Percentiles rank a stretch among this genome's conserved stretches.
These are phyloP conservation scores for Molossus molossus DNA, from an alignment of 2,797 vertebrate species.

Conservation along the genomic window DNA sequence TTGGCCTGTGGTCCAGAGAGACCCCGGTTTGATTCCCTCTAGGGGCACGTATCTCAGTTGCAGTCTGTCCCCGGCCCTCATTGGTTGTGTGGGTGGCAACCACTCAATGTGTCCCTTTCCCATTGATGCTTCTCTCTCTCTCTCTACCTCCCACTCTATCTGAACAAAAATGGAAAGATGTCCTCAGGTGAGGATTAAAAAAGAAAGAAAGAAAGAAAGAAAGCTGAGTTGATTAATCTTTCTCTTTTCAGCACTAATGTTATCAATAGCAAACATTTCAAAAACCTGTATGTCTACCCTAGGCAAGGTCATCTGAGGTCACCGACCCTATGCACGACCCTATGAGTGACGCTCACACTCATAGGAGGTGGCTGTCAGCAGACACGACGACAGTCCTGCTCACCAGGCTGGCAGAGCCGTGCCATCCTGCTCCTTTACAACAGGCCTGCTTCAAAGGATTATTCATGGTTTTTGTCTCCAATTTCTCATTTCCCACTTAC, in stretches of 20 bases:
- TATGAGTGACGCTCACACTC: not conserved
- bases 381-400: not conserved
- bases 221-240: not conserved
- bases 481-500: not conserved
- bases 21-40: too few relatives aligned
- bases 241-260: not conserved
- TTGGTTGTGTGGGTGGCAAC: too few relatives aligned
- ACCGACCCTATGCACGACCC: not conserved
- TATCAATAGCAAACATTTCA: conserved; percentile 43
- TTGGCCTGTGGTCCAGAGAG: too few relatives aligned
- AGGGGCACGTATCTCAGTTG: too few relatives aligned
- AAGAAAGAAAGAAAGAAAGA: not conserved
- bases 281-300: not conserved
- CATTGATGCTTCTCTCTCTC: too few relatives aligned
- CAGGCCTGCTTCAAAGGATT: not conserved
- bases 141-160: too few relatives aligned
- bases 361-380: not conserved
- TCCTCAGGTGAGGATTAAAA: too few relatives aligned
- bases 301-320: conserved; percentile 23
- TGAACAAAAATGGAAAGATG: too few relatives aligned
- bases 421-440: not conserved
- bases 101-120: too few relatives aligned
- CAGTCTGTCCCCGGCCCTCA: too few relatives aligned
- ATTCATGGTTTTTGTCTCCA: not conserved
- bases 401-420: not conserved